Evolutionary conservation across 2,888 invertebrate genomes (phyloP).

Genomic region (Leptinotarsa haldemani): DNA sequence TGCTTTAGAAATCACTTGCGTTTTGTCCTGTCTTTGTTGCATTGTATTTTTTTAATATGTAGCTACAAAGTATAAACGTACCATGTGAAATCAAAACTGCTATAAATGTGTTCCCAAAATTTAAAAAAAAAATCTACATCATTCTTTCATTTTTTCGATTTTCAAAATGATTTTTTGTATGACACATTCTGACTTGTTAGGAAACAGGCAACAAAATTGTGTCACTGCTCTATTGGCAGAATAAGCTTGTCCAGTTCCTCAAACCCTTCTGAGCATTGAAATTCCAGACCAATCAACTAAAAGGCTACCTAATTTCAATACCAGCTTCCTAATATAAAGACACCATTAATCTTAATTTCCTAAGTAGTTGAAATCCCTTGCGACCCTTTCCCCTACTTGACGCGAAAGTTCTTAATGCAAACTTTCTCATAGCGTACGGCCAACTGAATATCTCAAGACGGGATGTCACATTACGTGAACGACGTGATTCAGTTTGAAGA

Average conservation of each 20-base stretch:
- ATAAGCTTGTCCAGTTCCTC: too few relatives aligned
- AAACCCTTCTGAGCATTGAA: neutral
- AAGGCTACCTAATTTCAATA: slow-evolving; percentile 2
- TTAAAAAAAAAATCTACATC: too few relatives aligned
- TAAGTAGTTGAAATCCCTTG: neutral
- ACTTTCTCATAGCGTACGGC: neutral
- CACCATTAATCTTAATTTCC: neutral
- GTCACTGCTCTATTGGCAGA: neutral
- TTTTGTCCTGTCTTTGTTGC: too few relatives aligned
- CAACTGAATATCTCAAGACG: neutral
- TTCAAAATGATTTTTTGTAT: too few relatives aligned
- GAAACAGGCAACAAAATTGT: neutral
- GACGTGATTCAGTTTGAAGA: slow-evolving; percentile 2
- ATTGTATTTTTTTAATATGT: too few relatives aligned
- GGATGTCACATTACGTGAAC: neutral
- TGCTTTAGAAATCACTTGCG: too few relatives aligned
- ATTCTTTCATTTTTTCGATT: too few relatives aligned
- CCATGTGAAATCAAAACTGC: too few relatives aligned
- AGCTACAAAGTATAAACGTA: too few relatives aligned
- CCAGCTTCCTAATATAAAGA: neutral
- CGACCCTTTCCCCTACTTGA: neutral
- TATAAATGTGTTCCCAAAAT: too few relatives aligned
- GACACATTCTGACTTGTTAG: too few relatives aligned
- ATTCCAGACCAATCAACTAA: neutral
- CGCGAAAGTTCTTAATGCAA: neutral